Conservation (phyloP, 2,113 vertebrate genomes). For the Odobenus rosmarus region DNA sequence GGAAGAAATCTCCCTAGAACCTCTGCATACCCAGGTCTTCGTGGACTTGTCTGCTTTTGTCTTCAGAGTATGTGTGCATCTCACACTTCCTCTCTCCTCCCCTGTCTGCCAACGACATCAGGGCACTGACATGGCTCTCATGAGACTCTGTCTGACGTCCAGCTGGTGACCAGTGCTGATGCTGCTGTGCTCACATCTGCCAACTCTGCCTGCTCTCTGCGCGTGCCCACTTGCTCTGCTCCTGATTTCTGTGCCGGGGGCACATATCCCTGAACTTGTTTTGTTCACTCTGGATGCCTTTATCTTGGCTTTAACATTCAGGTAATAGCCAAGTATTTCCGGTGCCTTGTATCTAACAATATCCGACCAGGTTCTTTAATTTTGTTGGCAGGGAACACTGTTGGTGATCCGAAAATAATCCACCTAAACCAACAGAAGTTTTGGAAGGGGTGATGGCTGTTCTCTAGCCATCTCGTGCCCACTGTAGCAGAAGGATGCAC, state of each 20-base stretch:
- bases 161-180: background rate
- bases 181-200: background rate
- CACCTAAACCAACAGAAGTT: background rate
- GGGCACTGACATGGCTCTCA: background rate
- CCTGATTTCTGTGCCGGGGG: background rate
- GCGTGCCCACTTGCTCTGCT: background rate
- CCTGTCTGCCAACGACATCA: background rate
- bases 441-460: background rate
- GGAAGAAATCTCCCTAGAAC: background rate
- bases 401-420: background rate
- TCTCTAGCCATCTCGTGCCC: background rate
- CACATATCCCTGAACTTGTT: background rate
- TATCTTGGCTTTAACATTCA: background rate
- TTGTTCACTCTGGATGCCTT: background rate
- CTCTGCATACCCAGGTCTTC: background rate
- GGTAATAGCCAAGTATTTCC: background rate
- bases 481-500: background rate
- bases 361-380: background rate
- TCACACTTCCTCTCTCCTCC: background rate
- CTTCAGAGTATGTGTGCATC: background rate
- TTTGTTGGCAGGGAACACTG: background rate
- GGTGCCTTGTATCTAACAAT: background rate
- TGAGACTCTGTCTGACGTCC: background rate
- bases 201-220: background rate
- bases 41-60: background rate